phyloP scores from a whole-genome alignment of 2,888 invertebrate species.

The Polydrusus cervinus region DNA sequence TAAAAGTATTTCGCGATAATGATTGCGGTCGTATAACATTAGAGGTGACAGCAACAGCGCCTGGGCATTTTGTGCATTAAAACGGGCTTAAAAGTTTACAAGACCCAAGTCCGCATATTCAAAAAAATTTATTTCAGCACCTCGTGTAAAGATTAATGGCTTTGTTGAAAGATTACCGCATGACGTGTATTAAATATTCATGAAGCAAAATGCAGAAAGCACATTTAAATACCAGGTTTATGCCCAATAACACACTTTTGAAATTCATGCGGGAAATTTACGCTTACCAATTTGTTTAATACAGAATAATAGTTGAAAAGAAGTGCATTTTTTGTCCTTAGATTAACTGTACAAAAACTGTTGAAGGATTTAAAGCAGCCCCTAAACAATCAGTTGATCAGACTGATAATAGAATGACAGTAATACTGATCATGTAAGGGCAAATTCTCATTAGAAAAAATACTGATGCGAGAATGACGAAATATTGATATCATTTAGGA shows the following conservation, averaged over 20 bases:
- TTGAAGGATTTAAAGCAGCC: too few species aligned
- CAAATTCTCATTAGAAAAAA: too few species aligned
- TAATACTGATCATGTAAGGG: too few species aligned
- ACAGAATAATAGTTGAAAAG: too few species aligned
- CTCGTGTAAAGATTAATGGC: slow-evolving; percentile 37
- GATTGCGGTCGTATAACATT: neutral
- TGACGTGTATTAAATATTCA: slow-evolving; percentile 39
- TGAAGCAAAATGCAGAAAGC: slow-evolving; percentile 8
- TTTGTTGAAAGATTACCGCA: slow-evolving; percentile 37
- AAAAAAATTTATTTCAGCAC: slow-evolving; percentile 33
- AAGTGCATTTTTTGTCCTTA: too few species aligned
- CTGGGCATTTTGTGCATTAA: neutral
- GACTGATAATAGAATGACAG: too few species aligned
- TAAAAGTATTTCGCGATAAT: neutral
- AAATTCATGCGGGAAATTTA: too few species aligned
- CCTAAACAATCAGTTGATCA: too few species aligned
- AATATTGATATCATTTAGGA: too few species aligned
- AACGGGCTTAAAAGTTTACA: neutral
- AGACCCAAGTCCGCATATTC: slow-evolving; percentile 10
- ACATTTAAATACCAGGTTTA: neutral
- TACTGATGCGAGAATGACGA: too few species aligned
- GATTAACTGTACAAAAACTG: too few species aligned
- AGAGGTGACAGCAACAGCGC: neutral
- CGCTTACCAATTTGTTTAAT: too few species aligned
- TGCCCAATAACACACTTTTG: neutral